Conservation (phyloP, 53 echinoderm and acorn worm species). For the Holothuria scabra region DNA sequence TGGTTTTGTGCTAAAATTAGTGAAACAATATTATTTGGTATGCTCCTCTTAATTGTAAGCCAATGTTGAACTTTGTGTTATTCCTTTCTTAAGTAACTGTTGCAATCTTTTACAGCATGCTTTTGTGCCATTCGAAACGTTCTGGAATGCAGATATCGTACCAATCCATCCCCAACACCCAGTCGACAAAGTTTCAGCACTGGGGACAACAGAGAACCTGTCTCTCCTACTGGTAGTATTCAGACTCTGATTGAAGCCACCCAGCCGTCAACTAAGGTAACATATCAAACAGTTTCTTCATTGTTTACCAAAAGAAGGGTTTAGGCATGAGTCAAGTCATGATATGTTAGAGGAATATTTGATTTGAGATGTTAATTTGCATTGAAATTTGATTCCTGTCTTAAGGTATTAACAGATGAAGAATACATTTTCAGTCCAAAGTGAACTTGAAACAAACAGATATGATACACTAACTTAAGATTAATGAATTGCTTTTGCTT, state of each 20-base stretch:
- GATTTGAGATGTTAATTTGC: no score
- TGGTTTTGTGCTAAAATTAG: no score
- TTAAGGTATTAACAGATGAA: no score
- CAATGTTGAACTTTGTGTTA: background rate
- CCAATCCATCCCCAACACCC: constrained; percentile 77
- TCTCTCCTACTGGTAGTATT: constrained; percentile 79
- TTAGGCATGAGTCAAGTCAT: no score
- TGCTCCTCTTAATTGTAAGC: background rate
- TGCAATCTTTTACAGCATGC: constrained; percentile 65
- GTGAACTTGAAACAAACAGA: no score
- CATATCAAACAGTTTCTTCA: background rate
- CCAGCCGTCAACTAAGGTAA: constrained; percentile 96
- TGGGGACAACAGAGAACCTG: constrained; percentile 70
- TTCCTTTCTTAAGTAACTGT: background rate
- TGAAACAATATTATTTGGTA: no score
- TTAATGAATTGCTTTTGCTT: no score
- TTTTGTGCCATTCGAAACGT: constrained; percentile 95
- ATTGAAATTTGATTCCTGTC: no score
- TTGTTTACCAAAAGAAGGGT: no score
- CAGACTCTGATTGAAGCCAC: constrained; percentile 96
- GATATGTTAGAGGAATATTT: no score
- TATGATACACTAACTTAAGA: no score
- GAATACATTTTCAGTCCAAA: no score
- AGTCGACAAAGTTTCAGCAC: constrained; percentile 69
- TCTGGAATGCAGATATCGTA: constrained; percentile 84